A percentile compares a stretch with the other conserved stretches of the same genome.
These are phyloP conservation scores for Scomber scombrus DNA, from an alignment of 2,113 vertebrate species.

Conservation along the genomic window DNA sequence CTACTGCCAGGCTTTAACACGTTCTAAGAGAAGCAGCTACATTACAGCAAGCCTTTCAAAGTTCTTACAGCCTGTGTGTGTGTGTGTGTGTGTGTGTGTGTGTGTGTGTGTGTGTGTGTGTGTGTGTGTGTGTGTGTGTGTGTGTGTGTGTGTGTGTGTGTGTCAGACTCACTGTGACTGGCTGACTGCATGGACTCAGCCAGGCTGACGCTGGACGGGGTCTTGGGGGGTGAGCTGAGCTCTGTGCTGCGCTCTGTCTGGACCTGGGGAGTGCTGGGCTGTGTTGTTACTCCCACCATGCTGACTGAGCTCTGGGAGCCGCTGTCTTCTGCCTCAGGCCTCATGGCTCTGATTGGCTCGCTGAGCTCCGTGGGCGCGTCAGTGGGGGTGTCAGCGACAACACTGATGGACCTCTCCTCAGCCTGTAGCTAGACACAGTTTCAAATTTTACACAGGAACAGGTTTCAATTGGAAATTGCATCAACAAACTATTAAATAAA, in stretches of 20 bases:
- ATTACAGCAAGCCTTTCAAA: too few species aligned
- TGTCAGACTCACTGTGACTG: slow-evolving; percentile 82
- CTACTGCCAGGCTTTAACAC: too few species aligned
- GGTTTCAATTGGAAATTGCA: too few species aligned
- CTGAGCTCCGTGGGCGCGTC: slow-evolving; percentile 41
- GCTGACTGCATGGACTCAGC: slow-evolving; percentile 86
- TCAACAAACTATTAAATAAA: not conserved
- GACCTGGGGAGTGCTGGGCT: slow-evolving; percentile 38
- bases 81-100: too few species aligned
- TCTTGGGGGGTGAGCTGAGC: slow-evolving; percentile 78
- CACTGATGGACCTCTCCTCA: slow-evolving; percentile 39
- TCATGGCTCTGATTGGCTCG: slow-evolving; percentile 9
- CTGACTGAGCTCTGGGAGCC: slow-evolving; percentile 47
- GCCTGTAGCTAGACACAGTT: slow-evolving; percentile 31
- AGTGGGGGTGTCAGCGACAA: not conserved
- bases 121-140: too few species aligned
- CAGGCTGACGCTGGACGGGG: slow-evolving; percentile 86
- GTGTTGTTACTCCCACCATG: slow-evolving; percentile 39
- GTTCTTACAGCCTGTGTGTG: too few species aligned
- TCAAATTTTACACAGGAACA: not conserved
- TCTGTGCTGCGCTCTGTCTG: slow-evolving; percentile 64
- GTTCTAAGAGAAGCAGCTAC: too few species aligned
- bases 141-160: not conserved
- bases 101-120: not conserved
- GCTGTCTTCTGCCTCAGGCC: slow-evolving; percentile 51